Percentiles rank a stretch among this genome's conserved stretches.
phyloP scores from a whole-genome alignment of 2,113 vertebrate genomes.

The Dasyprocta punctata region DNA sequence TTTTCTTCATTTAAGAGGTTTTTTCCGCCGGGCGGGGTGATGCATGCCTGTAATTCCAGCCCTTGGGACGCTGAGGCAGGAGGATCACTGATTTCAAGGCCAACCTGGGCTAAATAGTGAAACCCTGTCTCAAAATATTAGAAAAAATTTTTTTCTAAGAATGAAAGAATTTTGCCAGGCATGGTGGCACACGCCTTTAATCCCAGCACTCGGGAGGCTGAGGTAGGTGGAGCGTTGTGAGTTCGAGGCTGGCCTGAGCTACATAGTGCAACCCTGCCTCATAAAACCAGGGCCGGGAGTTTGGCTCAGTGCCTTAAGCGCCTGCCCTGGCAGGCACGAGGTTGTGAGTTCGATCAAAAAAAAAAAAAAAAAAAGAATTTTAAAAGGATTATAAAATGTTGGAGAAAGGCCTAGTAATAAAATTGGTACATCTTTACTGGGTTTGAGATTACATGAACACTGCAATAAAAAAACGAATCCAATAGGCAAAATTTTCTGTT shows the following conservation, averaged over 20 bases:
- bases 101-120: not conserved
- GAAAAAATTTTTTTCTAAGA: not conserved
- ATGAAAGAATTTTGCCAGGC: too few relatives aligned
- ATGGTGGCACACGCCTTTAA: too few relatives aligned
- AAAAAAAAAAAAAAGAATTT: constrained; percentile 26
- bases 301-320: too few relatives aligned
- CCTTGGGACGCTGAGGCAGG: not conserved
- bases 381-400: constrained; percentile 10
- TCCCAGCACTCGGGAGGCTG: too few relatives aligned
- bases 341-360: too few relatives aligned
- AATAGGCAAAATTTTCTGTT: not conserved
- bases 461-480: not conserved
- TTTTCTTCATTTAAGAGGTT: not conserved
- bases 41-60: not conserved
- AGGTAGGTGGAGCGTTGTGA: too few relatives aligned
- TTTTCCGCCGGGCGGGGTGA: not conserved
- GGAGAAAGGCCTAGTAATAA: not conserved
- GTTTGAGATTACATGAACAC: not conserved
- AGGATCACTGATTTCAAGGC: not conserved
- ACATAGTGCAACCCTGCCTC: too few relatives aligned
- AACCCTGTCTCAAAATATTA: not conserved
- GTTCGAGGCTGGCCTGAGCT: too few relatives aligned
- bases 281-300: too few relatives aligned
- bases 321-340: too few relatives aligned
- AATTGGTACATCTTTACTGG: not conserved